A percentile compares a stretch with the other conserved stretches of the same genome.
phyloP scores from a whole-genome alignment of 1,140 invertebrate species.

The Hylyphantes graminicola region DNA sequence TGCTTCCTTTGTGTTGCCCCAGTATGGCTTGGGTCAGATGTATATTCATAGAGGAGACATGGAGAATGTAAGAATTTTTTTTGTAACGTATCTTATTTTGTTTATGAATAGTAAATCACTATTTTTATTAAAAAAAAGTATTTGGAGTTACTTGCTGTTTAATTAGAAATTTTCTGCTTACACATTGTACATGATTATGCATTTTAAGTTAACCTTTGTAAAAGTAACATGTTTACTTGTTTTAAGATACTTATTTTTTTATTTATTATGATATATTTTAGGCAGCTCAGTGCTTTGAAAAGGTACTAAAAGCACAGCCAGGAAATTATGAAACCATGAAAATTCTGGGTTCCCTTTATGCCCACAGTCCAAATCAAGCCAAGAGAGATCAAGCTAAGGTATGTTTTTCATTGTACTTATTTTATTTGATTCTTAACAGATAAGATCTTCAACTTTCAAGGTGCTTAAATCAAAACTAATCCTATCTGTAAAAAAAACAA shows the following conservation, averaged over 20 bases:
- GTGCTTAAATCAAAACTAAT: not conserved
- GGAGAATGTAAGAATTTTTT: slow-evolving; percentile 82
- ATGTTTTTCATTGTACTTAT: slow-evolving; percentile 69
- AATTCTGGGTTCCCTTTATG: slow-evolving; percentile 96
- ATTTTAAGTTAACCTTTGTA: not conserved
- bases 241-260: not conserved
- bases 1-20: slow-evolving; percentile 92
- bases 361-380: slow-evolving; percentile 86
- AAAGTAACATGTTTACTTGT: not conserved
- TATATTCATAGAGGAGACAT: slow-evolving; percentile 97
- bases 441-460: not conserved
- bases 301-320: slow-evolving; percentile 95
- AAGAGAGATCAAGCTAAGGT: slow-evolving; percentile 91
- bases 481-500: not conserved
- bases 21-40: slow-evolving; percentile 99
- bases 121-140: no score
- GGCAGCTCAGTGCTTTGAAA: slow-evolving; percentile 98
- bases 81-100: not conserved
- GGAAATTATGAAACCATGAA: slow-evolving; percentile 99
- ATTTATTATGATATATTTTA: slow-evolving; percentile 66
- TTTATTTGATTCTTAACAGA: not conserved
- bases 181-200: not conserved
- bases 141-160: not conserved
- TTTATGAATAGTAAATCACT: not conserved
- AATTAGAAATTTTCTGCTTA: not conserved